Percentiles rank a stretch among this genome's conserved stretches.
Evolutionary conservation across 2,888 invertebrate species (phyloP).

Genomic region (Tenthredo livida): DNA sequence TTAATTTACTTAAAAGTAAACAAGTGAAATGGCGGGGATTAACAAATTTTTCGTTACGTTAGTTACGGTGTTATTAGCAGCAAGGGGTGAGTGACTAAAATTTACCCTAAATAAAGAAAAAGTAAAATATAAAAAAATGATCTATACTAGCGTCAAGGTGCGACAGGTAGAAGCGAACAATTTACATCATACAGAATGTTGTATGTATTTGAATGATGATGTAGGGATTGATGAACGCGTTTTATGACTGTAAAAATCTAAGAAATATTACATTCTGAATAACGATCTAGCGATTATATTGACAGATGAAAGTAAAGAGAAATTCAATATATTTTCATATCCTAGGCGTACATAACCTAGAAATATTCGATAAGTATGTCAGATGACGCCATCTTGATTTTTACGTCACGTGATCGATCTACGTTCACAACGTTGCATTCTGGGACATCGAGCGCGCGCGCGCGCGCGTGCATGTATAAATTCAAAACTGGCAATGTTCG

Average conservation of each 20-base stretch:
- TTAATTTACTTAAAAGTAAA: not conserved
- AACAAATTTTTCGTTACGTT: not conserved
- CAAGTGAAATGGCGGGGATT: conserved; percentile 6
- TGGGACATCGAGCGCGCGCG: not conserved
- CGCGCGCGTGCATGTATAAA: not conserved
- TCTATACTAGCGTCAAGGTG: conserved; percentile 1
- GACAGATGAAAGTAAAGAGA: not conserved
- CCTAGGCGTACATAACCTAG: conserved; percentile 37
- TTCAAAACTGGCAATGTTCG: too few species aligned
- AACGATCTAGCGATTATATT: not conserved
- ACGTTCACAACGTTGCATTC: conserved; percentile 20
- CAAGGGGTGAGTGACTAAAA: conserved; percentile 29
- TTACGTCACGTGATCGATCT: conserved; percentile 25
- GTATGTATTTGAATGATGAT: not conserved
- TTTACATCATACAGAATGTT: not conserved
- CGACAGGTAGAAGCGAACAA: conserved; percentile 6
- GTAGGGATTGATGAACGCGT: not conserved
- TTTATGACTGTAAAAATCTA: not conserved
- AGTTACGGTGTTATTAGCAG: conserved; percentile 12
- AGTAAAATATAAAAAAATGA: not conserved
- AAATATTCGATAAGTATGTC: not conserved
- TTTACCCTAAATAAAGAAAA: not conserved
- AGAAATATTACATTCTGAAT: not conserved
- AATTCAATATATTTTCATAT: conserved; percentile 24
- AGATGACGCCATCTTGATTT: conserved; percentile 10